These are phyloP conservation scores for Cyclophora punctaria DNA, from an alignment of 2,888 invertebrate species.

Conservation along the genomic window DNA sequence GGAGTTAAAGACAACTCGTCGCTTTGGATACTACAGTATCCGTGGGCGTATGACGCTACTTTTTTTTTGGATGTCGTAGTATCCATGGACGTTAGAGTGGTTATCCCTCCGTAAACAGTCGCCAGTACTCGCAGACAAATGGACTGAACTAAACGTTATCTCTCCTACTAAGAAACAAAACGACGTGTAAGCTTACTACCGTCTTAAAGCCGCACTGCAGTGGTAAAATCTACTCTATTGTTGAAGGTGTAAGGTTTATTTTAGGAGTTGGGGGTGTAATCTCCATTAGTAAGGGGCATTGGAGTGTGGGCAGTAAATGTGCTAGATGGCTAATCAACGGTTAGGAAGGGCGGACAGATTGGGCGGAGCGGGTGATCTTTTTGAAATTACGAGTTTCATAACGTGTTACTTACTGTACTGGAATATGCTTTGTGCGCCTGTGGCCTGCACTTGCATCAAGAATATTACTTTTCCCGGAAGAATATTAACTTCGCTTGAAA, in stretches of 20 bases:
- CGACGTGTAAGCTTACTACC: constrained; percentile 18
- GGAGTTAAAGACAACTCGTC: too few relatives aligned
- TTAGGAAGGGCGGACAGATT: constrained; percentile 6
- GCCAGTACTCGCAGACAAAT: constrained; percentile 10
- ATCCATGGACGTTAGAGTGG: too few relatives aligned
- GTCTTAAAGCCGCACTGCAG: constrained; percentile 3
- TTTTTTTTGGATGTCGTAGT: too few relatives aligned
- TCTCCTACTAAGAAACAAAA: constrained; percentile 14
- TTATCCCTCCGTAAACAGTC: constrained; percentile 1
- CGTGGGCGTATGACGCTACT: too few relatives aligned
- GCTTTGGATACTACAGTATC: too few relatives aligned
- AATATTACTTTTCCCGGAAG: too few relatives aligned
- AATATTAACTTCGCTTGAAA: too few relatives aligned
- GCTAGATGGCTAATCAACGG: constrained; percentile 18
- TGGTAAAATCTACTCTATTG: constrained; percentile 3
- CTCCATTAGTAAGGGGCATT: constrained; percentile 19
- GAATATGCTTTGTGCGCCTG: too few relatives aligned
- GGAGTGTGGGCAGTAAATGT: constrained; percentile 20
- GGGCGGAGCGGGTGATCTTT: too few relatives aligned
- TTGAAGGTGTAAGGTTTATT: not conserved
- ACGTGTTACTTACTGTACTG: too few relatives aligned
- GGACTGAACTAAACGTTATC: constrained; percentile 14
- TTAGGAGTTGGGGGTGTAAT: not conserved
- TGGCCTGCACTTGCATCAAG: too few relatives aligned
- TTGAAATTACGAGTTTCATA: too few relatives aligned